Base-by-base conservation (phyloP, 2,797 vertebrate genomes). In the Pterois miles region DNA sequence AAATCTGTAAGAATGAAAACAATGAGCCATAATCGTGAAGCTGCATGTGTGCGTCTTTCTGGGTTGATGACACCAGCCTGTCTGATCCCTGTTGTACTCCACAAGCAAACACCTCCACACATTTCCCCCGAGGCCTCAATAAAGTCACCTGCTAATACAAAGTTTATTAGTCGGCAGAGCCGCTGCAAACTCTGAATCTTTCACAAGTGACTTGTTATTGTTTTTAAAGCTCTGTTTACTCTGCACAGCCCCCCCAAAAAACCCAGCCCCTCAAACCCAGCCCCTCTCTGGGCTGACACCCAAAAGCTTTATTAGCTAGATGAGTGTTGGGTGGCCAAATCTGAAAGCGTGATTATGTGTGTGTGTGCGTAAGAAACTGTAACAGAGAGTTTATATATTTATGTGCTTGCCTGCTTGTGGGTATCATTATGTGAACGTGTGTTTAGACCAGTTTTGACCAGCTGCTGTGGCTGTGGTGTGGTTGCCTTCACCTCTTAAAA, bases 151-250 rank as follows among this genome's bases (percentile, higher is more conserved):
- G 76, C 79, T 88, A 85, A 83, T 66, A 75, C 65, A 80, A 40
- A 27, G 50, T 82, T 87, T 86, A 90, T 85, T 78, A 84, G 83
- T 83, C 38, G 57, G 33, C 58, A 71, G 71, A 81, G 78, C 69
- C 3, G 77, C 72, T 53, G 58, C 70, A 77, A 74, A 74, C 36
- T 64, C 73, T 20, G 46, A 84, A 75, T 85, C 76, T 87, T 90
- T 91, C 84, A 88, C 66, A 74, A 74, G 71, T 84, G 80, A 85
- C 69, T 82, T 91, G 88, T 91, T 91, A 88, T 92, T 88, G 78
- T 92, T 91, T 89, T 92, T 84, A 89, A 90, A 92, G 87, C 80
- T 85, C 80, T 91, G 89, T 93, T 93, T 94, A 91, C 89, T 82
- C 79, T 79, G 70, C 67, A 52, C 65, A 75, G 77, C 63, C 67